Base-by-base conservation (phyloP, 2,113 vertebrate species). In the Balaeniceps rex region DNA sequence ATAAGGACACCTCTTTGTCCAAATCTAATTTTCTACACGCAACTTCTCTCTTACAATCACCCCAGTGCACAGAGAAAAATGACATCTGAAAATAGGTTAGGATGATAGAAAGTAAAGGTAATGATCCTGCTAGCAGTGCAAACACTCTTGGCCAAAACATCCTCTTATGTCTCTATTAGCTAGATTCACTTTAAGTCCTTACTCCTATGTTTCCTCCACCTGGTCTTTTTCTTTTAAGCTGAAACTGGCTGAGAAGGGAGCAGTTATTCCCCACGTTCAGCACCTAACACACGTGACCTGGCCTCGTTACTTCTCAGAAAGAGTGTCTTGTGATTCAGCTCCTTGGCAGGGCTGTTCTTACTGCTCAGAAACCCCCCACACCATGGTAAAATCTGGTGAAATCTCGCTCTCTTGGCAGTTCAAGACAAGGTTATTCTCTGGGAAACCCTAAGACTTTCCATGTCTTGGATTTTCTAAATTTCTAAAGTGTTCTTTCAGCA, bases 251-350 rank as follows among this genome's bases (percentile, higher is more conserved):
- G 49, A 52, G 28, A 46, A 3, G 3, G 40, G 46, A 90, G 38
- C 25, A 92, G 22, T 46, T 82, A 11, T 31, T 64, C 61, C 64
- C 36, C 15, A 29, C 0, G 0, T 42, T 82, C 19, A 36, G 49
- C 14, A n/a, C 47, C 79, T 22, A 22, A 38, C 46, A 66, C 36
- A n/a, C 3, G 2, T 0, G 0, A 15, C n/a, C 47, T 44, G 38
- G 34, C 33, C 51, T 70, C 2, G 0, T 26, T 34, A 11, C 55
- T 71, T 64, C 72, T 75, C 63, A 61, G 51, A 25, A 71, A n/a
- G 38, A 4, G 16, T 18, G 31, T 42, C 24, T 92, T 83, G 28
- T 72, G 64, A 28, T 25, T 42, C 83, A 52, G 18, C 16, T 31
- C 28, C 58, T 87, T 60, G 15, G 17, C 61, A 70, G 42, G 34